phyloP scores from a whole-genome alignment of 1,140 invertebrate genomes.

The Campoletis sonorensis region DNA sequence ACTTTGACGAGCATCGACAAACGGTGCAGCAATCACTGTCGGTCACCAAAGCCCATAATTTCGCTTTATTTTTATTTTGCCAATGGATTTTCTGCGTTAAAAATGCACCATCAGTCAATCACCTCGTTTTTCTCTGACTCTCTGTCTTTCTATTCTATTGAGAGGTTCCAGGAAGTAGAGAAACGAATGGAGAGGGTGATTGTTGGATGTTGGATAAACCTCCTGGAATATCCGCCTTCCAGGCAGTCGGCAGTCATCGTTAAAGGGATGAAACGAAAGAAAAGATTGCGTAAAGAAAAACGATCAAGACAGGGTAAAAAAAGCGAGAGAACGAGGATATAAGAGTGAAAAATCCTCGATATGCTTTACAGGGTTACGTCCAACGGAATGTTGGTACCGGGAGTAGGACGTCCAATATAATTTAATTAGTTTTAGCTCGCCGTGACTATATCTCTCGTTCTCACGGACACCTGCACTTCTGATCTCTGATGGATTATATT shows the following conservation, averaged over 20 bases:
- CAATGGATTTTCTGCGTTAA: too few relatives aligned
- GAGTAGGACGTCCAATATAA: constrained; percentile 51
- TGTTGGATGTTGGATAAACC: constrained; percentile 15
- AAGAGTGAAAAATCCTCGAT: constrained; percentile 18
- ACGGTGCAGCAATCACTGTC: too few relatives aligned
- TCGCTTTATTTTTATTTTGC: too few relatives aligned
- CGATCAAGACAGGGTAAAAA: background rate
- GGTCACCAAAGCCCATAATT: too few relatives aligned
- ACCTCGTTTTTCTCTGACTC: background rate
- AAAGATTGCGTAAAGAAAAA: constrained; percentile 2
- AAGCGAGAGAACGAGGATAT: background rate
- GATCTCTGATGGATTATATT: constrained; percentile 73
- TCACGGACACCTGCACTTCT: constrained; percentile 59
- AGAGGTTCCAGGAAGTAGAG: background rate
- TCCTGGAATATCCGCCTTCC: background rate
- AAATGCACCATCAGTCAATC: too few relatives aligned
- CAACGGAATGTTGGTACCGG: constrained; percentile 32
- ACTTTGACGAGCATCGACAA: too few relatives aligned
- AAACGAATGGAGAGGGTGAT: background rate
- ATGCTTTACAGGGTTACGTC: constrained; percentile 29
- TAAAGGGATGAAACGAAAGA: background rate
- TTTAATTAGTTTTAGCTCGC: constrained; percentile 58
- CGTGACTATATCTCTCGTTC: constrained; percentile 57
- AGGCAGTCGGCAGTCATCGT: background rate
- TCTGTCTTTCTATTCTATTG: background rate